phyloP scores from a whole-genome alignment of 2,797 vertebrate species.

The Hyperoplus immaculatus region DNA sequence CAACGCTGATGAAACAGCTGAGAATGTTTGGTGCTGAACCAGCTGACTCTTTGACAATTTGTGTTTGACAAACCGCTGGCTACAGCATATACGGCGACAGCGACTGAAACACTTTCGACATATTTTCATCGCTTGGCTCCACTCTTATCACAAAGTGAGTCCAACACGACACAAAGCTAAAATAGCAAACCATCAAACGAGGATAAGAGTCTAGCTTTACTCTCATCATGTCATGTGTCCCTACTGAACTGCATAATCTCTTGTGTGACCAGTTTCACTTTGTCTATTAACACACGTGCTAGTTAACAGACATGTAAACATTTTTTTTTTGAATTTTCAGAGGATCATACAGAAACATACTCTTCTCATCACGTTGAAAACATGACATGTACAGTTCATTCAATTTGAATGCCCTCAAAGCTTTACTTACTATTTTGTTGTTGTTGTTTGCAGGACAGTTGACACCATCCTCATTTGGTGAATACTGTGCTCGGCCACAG shows the following conservation, averaged over 20 bases:
- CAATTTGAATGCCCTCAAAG: background rate
- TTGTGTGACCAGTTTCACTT: background rate
- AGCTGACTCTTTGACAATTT: conserved; percentile 3
- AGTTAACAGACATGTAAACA: too few relatives aligned
- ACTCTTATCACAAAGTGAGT: conserved; percentile 13
- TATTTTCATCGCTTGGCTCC: background rate
- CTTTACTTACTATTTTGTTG: background rate
- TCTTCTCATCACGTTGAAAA: too few relatives aligned
- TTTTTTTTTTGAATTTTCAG: too few relatives aligned
- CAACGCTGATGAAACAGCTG: conserved; percentile 55
- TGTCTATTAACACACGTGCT: too few relatives aligned
- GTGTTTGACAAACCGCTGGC: background rate
- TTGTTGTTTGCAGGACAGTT: conserved; percentile 53
- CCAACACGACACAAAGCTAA: background rate
- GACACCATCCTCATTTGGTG: conserved; percentile 6
- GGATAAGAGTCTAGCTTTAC: too few relatives aligned
- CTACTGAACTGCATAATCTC: background rate
- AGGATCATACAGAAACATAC: too few relatives aligned
- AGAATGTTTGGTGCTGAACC: conserved; percentile 2
- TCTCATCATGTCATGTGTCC: too few relatives aligned
- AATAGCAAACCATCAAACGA: too few relatives aligned
- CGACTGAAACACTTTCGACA: background rate
- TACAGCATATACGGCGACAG: background rate
- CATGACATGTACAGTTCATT: background rate
- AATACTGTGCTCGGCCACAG: conserved; percentile 1